Evolutionary conservation across 2,888 invertebrate genomes (phyloP).

Genomic region (Resseliella maxima): DNA sequence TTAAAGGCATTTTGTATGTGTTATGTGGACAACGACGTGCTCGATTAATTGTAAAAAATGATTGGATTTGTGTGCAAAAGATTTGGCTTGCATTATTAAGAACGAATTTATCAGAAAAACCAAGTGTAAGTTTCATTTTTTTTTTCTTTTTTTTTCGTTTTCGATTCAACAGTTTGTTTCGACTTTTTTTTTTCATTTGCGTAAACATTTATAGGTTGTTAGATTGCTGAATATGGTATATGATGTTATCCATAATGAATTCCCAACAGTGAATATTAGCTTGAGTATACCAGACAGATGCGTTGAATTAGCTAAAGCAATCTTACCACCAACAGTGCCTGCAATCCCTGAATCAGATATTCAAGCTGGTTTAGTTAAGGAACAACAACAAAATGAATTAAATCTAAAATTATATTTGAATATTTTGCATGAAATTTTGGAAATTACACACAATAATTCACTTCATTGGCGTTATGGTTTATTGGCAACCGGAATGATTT

Average conservation of each 20-base stretch:
- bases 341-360: slow-evolving; percentile 60
- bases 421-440: slow-evolving; percentile 68
- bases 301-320: slow-evolving; percentile 68
- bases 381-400: slow-evolving; percentile 67
- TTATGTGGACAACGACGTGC: slow-evolving; percentile 63
- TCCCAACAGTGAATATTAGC: slow-evolving; percentile 74
- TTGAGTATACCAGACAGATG: slow-evolving; percentile 70
- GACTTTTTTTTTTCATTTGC: no score
- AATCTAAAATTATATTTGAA: slow-evolving; percentile 70
- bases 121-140: no score
- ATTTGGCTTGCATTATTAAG: slow-evolving; percentile 84
- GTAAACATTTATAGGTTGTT: slow-evolving; percentile 81
- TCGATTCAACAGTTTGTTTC: no score
- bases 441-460: slow-evolving; percentile 59
- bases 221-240: slow-evolving; percentile 71
- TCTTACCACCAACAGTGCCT: slow-evolving; percentile 66
- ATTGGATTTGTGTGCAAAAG: slow-evolving; percentile 78
- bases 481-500: slow-evolving; percentile 79
- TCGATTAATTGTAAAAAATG: slow-evolving; percentile 68
- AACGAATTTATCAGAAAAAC: slow-evolving; percentile 87
- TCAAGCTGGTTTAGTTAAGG: not conserved
- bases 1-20: slow-evolving; percentile 81
- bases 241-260: slow-evolving; percentile 71
- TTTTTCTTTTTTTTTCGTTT: no score
- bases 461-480: slow-evolving; percentile 87